These are phyloP conservation scores for Shargacucullia verbasci DNA, from an alignment of 2,888 invertebrate genomes.

Conservation along the genomic window DNA sequence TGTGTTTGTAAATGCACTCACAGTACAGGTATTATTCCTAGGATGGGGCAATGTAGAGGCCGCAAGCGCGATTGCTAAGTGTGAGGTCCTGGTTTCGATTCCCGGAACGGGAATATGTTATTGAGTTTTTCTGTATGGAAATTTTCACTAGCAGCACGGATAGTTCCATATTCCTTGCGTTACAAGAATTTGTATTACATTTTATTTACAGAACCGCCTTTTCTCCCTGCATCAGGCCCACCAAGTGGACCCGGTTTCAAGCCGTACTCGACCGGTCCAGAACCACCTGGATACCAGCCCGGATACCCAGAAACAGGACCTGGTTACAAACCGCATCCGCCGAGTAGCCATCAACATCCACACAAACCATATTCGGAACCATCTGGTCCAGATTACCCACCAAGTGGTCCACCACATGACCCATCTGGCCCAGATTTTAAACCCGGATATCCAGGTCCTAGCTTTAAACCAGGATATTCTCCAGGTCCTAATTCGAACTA, in stretches of 20 bases:
- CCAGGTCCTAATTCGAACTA: conserved; percentile 3
- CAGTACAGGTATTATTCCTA: too few relatives aligned
- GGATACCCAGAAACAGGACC: conserved; percentile 55
- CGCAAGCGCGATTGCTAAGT: too few relatives aligned
- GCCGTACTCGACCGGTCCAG: conserved; percentile 42
- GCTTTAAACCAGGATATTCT: conserved; percentile 35
- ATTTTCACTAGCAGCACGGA: too few relatives aligned
- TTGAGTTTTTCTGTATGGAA: too few relatives aligned
- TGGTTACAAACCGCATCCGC: conserved; percentile 59
- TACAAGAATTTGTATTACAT: background rate
- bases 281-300: conserved; percentile 33
- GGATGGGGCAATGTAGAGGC: too few relatives aligned
- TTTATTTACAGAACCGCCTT: conserved; percentile 64
- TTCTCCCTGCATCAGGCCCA: conserved; percentile 66
- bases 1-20: too few relatives aligned
- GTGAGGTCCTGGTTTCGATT: too few relatives aligned
- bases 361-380: conserved; percentile 40
- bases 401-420: conserved; percentile 56
- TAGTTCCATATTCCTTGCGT: too few relatives aligned
- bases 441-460: conserved; percentile 31
- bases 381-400: conserved; percentile 60
- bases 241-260: conserved; percentile 61
- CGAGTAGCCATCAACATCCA: conserved; percentile 42
- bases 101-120: too few relatives aligned
- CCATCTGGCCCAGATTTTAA: conserved; percentile 46